Evolutionary conservation across 2,888 invertebrate genomes (phyloP).

Genomic region (Dorcus parallelipipedus): DNA sequence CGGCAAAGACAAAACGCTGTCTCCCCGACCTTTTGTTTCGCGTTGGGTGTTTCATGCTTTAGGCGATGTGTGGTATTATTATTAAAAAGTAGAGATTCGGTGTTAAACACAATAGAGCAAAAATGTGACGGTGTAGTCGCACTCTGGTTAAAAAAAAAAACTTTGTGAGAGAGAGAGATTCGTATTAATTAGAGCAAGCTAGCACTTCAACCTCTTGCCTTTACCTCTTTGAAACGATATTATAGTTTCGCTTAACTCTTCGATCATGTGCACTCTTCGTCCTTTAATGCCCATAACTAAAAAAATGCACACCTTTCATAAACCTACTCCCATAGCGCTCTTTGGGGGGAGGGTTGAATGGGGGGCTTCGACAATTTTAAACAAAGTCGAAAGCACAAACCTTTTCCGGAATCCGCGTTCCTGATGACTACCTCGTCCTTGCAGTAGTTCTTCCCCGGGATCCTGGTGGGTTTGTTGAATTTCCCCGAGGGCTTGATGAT

Average conservation of each 20-base stretch:
- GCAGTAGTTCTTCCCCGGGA: conserved; percentile 89
- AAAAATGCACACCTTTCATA: conserved; percentile 37
- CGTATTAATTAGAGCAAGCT: conserved; percentile 10
- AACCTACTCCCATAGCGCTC: too few relatives aligned
- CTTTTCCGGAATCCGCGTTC: conserved; percentile 95
- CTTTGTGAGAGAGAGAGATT: conserved; percentile 14
- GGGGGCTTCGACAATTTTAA: too few relatives aligned
- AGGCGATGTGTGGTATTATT: too few relatives aligned
- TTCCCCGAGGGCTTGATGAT: conserved; percentile 85
- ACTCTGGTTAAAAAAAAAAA: neutral
- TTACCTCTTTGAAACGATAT: conserved; percentile 99
- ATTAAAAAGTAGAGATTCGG: too few relatives aligned
- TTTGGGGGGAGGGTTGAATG: neutral
- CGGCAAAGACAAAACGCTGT: too few relatives aligned
- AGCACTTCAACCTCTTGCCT: conserved; percentile 33
- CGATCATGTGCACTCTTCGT: conserved; percentile 96
- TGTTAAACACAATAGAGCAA: neutral
- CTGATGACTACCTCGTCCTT: conserved; percentile 94
- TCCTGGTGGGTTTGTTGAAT: conserved; percentile 82
- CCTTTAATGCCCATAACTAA: conserved; percentile 99
- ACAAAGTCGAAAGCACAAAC: conserved; percentile 49
- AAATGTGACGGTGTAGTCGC: neutral
- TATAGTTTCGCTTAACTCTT: conserved; percentile 96
- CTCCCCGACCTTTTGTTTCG: too few relatives aligned
- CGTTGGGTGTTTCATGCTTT: too few relatives aligned